These are phyloP conservation scores for Onychostruthus taczanowskii DNA, from an alignment of 2,113 vertebrate species.

Conservation along the genomic window DNA sequence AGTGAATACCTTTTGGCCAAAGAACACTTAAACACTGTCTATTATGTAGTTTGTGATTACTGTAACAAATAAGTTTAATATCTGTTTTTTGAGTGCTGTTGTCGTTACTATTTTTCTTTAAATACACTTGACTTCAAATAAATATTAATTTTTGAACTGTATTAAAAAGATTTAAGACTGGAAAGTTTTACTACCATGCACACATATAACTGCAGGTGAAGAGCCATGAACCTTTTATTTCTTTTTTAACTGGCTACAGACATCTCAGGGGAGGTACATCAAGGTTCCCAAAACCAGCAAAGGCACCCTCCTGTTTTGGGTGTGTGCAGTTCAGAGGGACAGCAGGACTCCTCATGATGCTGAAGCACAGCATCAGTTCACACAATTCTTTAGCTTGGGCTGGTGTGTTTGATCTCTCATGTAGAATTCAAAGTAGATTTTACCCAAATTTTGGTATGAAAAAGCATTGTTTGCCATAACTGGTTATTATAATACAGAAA, in stretches of 20 bases:
- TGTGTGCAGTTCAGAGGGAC: not conserved
- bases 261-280: not conserved
- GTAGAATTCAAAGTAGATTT: not conserved
- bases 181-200: not conserved
- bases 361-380: rapidly evolving
- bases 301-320: not conserved
- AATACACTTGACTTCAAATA: not conserved
- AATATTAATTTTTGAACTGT: not conserved
- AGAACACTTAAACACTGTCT: not conserved
- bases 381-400: not conserved
- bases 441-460: not conserved
- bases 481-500: slow-evolving; percentile 42
- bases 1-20: not conserved
- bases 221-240: not conserved
- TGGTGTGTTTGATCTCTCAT: not conserved
- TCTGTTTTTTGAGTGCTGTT: not conserved
- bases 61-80: not conserved
- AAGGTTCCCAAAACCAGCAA: not conserved
- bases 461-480: slow-evolving; percentile 3
- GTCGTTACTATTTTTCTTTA: not conserved
- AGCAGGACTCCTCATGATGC: not conserved
- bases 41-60: not conserved
- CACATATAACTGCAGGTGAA: not conserved
- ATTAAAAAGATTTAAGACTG: not conserved
- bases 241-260: not conserved